Evolutionary conservation across 1,140 invertebrate genomes (phyloP), one percentile per base, ranked within the genome.

Genomic region (Sipha flava): DNA sequence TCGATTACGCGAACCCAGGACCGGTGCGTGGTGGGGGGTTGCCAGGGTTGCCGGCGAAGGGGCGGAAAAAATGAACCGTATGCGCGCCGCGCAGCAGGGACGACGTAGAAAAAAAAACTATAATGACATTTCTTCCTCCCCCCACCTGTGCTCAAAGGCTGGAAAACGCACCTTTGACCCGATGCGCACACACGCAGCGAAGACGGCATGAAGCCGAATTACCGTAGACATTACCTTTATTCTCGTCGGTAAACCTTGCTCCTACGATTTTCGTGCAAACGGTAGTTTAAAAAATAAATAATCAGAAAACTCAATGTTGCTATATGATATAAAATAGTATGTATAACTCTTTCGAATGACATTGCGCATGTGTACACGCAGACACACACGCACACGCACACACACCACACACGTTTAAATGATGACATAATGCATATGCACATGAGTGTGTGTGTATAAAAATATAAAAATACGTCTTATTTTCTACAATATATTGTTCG

Each of bases 91-190:
- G n/a, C n/a, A n/a, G n/a, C 43, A 72, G 16, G 31, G 29, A 72
- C 45, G 26, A 72, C 49, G n/a, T 6, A 6, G 37, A 4, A 40
- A 26, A 49, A 49, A 72, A 72, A 49, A 5, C 12, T 45, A 29
- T 72, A 72, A 72, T 72, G 68, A 72, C 68, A 49, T 72, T 72
- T 72, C 5, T 16, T n/a, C 68, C 45, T 16, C 23, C 18, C 18
- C 18, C n/a, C 23, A 21, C 52, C 40, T 43, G 40, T 23, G 21
- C 14, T 59, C 57, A 31, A 59, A 29, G 57, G 6, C 47, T 54
- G 18, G 21, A 70, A 40, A 73, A 73, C 70, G 70, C 70, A 37
- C 43, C 26, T 72, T 72, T 72, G 68, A 72, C 68, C 26, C 68
- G 43, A 29, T n/a, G n/a, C 43, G 26, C 16, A 21, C 68, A 45